Conservation (phyloP, 1,140 invertebrate genomes). For the Drosophila ironensis region DNA sequence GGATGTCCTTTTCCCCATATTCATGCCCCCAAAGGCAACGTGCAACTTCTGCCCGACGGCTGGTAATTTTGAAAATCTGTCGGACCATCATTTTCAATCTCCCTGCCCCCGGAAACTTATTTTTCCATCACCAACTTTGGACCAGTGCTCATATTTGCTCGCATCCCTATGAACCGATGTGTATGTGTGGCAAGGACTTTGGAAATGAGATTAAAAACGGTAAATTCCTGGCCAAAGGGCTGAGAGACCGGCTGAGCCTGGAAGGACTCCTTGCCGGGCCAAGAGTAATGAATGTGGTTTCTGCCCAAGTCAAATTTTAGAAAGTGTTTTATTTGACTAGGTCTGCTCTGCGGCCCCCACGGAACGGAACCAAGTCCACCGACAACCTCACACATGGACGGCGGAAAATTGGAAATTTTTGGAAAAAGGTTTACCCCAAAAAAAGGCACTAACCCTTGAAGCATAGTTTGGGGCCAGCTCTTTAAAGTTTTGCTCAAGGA, state of each 20-base stretch:
- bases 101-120: slow-evolving; percentile 55
- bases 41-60: slow-evolving; percentile 15
- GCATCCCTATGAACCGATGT: slow-evolving; percentile 17
- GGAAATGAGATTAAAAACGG: slow-evolving; percentile 80
- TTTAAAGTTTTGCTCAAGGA: too few species aligned
- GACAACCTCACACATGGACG: background rate
- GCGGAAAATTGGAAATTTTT: slow-evolving; percentile 19
- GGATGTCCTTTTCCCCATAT: slow-evolving; percentile 9
- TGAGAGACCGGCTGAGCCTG: too few species aligned
- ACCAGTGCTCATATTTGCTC: slow-evolving; percentile 80
- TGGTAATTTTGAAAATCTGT: slow-evolving; percentile 74
- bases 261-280: slow-evolving; percentile 40
- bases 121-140: slow-evolving; percentile 76
- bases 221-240: slow-evolving; percentile 75
- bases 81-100: slow-evolving; percentile 78
- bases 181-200: slow-evolving; percentile 68
- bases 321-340: slow-evolving; percentile 81
- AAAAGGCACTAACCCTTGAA: background rate
- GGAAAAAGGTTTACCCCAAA: background rate
- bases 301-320: slow-evolving; percentile 80
- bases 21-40: slow-evolving; percentile 2
- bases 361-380: background rate
- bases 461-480: background rate
- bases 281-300: slow-evolving; percentile 81
- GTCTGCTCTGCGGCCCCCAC: slow-evolving; percentile 16